A percentile compares a stretch with the other conserved stretches of the same genome.
Conservation (phyloP, 2,113 vertebrate species). For the Malurus cyaneus region DNA sequence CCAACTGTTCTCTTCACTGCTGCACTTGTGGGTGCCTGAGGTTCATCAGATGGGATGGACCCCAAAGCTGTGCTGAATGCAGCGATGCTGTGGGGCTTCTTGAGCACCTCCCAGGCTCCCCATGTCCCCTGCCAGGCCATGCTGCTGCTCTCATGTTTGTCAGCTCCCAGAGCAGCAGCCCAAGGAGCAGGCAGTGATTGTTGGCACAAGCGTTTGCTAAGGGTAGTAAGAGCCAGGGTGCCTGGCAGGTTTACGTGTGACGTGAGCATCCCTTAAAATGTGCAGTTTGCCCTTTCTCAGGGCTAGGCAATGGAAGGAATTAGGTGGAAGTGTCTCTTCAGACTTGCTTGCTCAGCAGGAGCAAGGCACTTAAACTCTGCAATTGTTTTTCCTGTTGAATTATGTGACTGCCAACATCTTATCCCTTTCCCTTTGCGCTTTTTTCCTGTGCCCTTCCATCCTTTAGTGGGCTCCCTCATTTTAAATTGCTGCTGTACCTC, state of each 20-base stretch:
- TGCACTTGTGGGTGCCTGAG: neutral
- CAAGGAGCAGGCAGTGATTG: neutral
- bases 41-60: rapidly evolving
- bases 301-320: neutral
- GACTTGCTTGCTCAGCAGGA: neutral
- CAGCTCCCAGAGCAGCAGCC: neutral
- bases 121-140: rapidly evolving
- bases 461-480: neutral
- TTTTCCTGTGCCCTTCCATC: neutral
- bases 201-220: neutral
- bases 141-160: rapidly evolving
- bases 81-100: rapidly evolving
- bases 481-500: neutral
- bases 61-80: rapidly evolving
- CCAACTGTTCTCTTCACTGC: neutral
- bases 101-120: neutral
- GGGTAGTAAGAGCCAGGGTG: neutral
- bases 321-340: neutral
- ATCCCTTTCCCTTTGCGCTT: neutral
- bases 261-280: neutral
- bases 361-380: neutral
- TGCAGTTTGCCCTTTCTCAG: neutral
- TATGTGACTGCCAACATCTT: neutral
- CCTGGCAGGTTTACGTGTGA: rapidly evolving
- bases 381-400: neutral